Percentiles rank a stretch among this genome's conserved stretches.
phyloP scores from a whole-genome alignment of 2,888 invertebrate species.

The Oeneis ivallda region DNA sequence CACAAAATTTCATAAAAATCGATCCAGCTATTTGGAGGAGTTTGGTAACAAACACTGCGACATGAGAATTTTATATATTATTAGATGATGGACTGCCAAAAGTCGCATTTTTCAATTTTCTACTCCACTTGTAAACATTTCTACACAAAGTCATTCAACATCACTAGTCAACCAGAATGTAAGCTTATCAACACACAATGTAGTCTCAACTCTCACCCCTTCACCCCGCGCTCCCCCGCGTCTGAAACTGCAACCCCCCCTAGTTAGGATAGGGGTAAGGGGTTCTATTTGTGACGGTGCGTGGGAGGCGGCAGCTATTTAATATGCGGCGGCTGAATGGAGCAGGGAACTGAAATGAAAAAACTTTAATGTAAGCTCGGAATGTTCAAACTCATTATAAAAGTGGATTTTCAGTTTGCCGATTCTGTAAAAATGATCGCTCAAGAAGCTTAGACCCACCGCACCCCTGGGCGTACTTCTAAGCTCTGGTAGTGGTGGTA shows the following conservation, averaged over 20 bases:
- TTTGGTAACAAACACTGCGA: no score
- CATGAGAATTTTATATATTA: no score
- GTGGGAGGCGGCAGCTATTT: constrained; percentile 31
- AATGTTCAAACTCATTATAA: background rate
- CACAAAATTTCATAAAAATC: no score
- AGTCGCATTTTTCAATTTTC: no score
- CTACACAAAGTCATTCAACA: background rate
- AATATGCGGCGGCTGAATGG: constrained; percentile 29
- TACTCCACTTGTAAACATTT: no score
- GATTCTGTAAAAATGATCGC: no score
- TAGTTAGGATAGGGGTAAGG: constrained; percentile 21
- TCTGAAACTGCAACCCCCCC: constrained; percentile 19
- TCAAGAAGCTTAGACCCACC: no score
- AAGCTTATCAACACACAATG: constrained; percentile 17
- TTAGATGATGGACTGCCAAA: no score
- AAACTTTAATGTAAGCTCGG: constrained; percentile 11
- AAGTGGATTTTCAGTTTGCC: no score
- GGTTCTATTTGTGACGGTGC: constrained; percentile 36
- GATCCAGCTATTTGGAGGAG: no score
- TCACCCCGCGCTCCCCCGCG: background rate
- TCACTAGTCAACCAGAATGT: constrained; percentile 1
- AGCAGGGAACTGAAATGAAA: constrained; percentile 10
- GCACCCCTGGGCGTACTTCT: no score
- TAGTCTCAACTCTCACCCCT: background rate
- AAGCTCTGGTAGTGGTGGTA: no score